Evolutionary conservation across 2,797 vertebrate genomes (phyloP).

Genomic region (Alcedo quadribrachys): DNA sequence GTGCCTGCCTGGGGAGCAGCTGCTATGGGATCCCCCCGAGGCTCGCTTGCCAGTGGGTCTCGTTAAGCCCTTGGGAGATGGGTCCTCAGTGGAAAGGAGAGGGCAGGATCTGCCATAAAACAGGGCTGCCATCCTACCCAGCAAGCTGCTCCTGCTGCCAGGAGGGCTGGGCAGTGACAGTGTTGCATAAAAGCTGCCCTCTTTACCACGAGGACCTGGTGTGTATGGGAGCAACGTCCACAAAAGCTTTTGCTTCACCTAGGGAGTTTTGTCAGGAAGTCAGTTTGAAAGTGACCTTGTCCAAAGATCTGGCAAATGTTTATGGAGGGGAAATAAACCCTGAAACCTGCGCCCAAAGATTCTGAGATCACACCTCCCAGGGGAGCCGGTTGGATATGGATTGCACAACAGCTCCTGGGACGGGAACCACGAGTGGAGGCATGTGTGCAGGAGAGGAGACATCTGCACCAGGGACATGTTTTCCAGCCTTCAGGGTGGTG

Average conservation of each 20-base stretch:
- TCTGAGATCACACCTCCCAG: neutral
- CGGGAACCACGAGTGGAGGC: neutral
- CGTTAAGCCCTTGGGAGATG: neutral
- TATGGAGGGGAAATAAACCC: neutral
- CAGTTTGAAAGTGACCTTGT: conserved; percentile 29
- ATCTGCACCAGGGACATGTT: neutral
- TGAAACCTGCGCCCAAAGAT: neutral
- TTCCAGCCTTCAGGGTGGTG: conserved; percentile 34
- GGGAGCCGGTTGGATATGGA: neutral
- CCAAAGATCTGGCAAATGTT: neutral
- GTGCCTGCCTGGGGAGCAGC: neutral
- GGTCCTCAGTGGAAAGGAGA: neutral
- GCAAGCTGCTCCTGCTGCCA: neutral
- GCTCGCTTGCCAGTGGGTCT: neutral
- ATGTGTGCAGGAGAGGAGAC: neutral
- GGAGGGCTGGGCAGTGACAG: neutral
- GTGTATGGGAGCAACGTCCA: neutral
- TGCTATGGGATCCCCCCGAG: rapidly evolving
- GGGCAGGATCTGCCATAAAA: neutral
- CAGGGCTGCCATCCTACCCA: neutral
- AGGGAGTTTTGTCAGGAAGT: neutral
- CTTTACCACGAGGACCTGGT: neutral
- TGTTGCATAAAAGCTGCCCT: neutral
- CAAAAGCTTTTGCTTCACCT: neutral
- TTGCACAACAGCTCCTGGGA: conserved; percentile 12